Conservation (phyloP, 1,140 invertebrate genomes). For the Pygmarrhopalites habei region DNA sequence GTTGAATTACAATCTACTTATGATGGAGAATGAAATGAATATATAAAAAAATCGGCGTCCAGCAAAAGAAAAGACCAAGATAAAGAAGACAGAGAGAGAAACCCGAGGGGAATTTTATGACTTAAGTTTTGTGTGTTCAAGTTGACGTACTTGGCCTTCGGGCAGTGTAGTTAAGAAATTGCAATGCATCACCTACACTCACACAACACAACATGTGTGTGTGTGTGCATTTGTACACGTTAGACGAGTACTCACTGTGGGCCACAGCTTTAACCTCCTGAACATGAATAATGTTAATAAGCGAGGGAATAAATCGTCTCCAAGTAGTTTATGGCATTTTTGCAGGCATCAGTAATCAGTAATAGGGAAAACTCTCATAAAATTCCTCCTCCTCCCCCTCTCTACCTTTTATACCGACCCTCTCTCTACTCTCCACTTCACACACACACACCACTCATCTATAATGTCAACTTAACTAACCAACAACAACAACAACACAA, state of each 20-base stretch:
- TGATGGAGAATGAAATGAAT: background rate
- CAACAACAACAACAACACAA: too few relatives aligned
- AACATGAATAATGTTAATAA: conserved; percentile 19
- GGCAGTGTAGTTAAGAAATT: too few relatives aligned
- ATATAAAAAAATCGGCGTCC: conserved; percentile 11
- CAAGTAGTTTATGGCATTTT: conserved; percentile 11
- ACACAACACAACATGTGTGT: too few relatives aligned
- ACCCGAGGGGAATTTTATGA: conserved; percentile 10
- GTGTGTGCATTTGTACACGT: too few relatives aligned
- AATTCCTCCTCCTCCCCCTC: background rate
- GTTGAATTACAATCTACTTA: too few relatives aligned
- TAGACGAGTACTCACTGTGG: too few relatives aligned
- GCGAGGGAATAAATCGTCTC: conserved; percentile 8
- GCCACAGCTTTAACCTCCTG: too few relatives aligned
- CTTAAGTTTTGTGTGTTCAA: background rate
- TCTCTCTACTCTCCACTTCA: too few relatives aligned
- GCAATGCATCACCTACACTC: background rate
- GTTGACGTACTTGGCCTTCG: conserved; percentile 11
- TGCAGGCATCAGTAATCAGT: conserved; percentile 6
- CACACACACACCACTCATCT: too few relatives aligned
- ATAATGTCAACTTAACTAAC: too few relatives aligned
- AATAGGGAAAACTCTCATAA: conserved; percentile 9
- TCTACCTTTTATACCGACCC: background rate
- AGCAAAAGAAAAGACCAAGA: background rate
- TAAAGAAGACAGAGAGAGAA: background rate